These are phyloP conservation scores for Drosophila mimetica DNA, from an alignment of 2,888 invertebrate genomes.

Conservation along the genomic window DNA sequence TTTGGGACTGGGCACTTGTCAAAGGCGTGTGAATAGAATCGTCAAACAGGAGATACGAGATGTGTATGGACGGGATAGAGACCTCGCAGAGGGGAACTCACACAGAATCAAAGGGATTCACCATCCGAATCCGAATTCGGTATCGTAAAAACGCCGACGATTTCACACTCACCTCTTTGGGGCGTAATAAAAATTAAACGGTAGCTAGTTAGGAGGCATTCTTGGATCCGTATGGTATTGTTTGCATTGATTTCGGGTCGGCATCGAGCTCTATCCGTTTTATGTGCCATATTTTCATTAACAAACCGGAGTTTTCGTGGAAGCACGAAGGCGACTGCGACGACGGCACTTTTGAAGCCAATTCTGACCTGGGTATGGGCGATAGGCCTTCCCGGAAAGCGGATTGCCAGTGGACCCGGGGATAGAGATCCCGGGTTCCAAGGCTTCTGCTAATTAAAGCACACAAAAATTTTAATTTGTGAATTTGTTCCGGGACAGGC, in stretches of 20 bases:
- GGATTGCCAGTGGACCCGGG: constrained; percentile 2
- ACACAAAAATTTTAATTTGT: constrained; percentile 51
- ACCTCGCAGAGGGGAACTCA: constrained; percentile 15
- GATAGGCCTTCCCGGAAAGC: constrained; percentile 49
- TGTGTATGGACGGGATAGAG: constrained; percentile 7
- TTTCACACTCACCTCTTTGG: constrained; percentile 70
- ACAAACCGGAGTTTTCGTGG: constrained; percentile 64
- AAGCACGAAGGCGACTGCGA: constrained; percentile 44
- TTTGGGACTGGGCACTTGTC: constrained; percentile 51
- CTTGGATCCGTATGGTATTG: constrained; percentile 55
- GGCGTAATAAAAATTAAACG: constrained; percentile 78
- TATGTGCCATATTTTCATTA: constrained; percentile 65
- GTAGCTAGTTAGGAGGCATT: constrained; percentile 77
- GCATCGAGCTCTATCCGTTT: constrained; percentile 30
- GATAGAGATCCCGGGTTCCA: constrained; percentile 12
- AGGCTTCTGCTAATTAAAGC: constrained; percentile 61
- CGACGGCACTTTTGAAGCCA: constrained; percentile 67
- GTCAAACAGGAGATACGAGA: constrained; percentile 72
- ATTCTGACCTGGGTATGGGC: neutral
- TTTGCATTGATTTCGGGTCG: constrained; percentile 65
- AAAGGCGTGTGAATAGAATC: constrained; percentile 75
- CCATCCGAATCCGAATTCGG: constrained; percentile 10
- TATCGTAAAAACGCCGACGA: constrained; percentile 69
- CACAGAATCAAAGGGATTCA: constrained; percentile 61
- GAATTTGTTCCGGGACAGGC: constrained; percentile 60